phyloP scores from a whole-genome alignment of 1,140 invertebrate genomes.

The Eurosta solidaginis region DNA sequence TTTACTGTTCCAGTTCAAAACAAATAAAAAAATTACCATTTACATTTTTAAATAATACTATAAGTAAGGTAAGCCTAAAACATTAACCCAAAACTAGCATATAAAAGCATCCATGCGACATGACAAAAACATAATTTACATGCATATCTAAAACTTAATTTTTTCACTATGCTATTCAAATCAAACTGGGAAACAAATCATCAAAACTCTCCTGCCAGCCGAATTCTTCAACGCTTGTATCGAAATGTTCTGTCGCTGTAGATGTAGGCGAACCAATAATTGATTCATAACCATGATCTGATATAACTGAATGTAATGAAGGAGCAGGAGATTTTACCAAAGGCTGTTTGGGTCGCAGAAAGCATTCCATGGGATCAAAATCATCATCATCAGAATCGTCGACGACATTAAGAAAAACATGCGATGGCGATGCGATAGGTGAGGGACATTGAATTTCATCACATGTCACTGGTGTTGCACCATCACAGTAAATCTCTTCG shows the following conservation, averaged over 20 bases:
- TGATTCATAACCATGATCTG: constrained; percentile 67
- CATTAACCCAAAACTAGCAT: background rate
- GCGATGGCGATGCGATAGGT: constrained; percentile 57
- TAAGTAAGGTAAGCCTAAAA: background rate
- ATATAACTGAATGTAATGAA: constrained; percentile 54
- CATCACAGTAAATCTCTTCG: constrained; percentile 55
- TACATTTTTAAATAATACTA: background rate
- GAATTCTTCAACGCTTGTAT: constrained; percentile 42
- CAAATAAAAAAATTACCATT: too few species aligned
- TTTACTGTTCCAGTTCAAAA: too few species aligned
- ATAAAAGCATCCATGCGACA: background rate
- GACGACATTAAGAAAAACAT: constrained; percentile 58
- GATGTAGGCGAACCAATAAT: constrained; percentile 61
- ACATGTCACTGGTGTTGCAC: constrained; percentile 40
- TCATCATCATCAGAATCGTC: constrained; percentile 61
- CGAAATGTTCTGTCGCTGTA: constrained; percentile 31
- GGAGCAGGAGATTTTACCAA: constrained; percentile 51
- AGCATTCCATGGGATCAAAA: constrained; percentile 56
- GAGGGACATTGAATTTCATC: constrained; percentile 54
- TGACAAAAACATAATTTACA: background rate
- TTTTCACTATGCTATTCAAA: constrained; percentile 33
- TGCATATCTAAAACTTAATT: background rate
- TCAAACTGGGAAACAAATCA: constrained; percentile 53
- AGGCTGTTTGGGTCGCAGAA: constrained; percentile 50
- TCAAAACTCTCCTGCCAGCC: constrained; percentile 52